Conservation (phyloP, 2,797 vertebrate species). For the Podarcis lilfordi region DNA sequence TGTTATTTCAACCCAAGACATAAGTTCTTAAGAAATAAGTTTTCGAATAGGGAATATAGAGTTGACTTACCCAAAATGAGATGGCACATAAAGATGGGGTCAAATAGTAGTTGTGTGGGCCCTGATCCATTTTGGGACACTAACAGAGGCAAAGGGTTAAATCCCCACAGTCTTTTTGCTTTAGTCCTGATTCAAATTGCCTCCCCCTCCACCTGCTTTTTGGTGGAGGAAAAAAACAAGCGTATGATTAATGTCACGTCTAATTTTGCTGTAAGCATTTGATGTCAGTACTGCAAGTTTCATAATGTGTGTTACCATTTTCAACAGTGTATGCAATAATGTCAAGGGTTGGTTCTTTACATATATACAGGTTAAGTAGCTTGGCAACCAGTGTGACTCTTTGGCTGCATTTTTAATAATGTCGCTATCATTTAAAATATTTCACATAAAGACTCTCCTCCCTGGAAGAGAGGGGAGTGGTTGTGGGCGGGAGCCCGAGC, state of each 20-base stretch:
- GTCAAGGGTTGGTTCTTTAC: background rate
- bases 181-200: background rate
- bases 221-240: background rate
- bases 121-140: background rate
- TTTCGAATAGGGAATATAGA: slow-evolving; percentile 37
- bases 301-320: slow-evolving; percentile 3
- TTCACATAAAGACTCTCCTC: too few relatives aligned
- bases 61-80: background rate
- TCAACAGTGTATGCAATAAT: background rate
- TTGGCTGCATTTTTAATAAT: slow-evolving; percentile 16
- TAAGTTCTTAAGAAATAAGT: slow-evolving; percentile 46
- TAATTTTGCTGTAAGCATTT: background rate
- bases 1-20: slow-evolving; percentile 63
- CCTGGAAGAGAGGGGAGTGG: too few relatives aligned
- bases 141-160: background rate
- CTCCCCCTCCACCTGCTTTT: background rate
- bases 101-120: background rate
- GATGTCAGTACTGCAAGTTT: background rate
- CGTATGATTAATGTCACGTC: background rate
- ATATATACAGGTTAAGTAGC: slow-evolving; percentile 4
- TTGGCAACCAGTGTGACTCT: slow-evolving; percentile 21
- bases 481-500: too few relatives aligned
- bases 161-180: background rate
- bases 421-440: slow-evolving; percentile 2
- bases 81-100: background rate